Conservation (phyloP, 2,888 invertebrate genomes). For the Neelides folsomi region DNA sequence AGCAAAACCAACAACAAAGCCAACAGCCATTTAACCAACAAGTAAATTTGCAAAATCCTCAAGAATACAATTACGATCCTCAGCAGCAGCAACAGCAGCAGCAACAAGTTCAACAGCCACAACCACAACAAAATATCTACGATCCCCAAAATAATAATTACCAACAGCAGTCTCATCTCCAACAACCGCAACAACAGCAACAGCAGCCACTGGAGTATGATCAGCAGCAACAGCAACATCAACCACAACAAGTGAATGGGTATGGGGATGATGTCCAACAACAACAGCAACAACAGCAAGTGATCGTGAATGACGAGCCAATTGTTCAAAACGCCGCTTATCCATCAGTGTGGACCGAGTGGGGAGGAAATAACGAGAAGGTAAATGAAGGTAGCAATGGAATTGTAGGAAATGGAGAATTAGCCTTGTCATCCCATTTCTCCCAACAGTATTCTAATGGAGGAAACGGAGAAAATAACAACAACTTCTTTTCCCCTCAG, state of each 20-base stretch:
- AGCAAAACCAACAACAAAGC: not conserved
- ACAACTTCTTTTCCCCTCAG: not conserved
- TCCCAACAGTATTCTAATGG: not conserved
- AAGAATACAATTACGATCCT: not conserved
- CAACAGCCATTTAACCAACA: slow-evolving; percentile 5
- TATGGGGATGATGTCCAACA: not conserved
- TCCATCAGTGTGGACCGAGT: no score
- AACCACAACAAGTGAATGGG: slow-evolving; percentile 1
- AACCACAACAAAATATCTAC: slow-evolving; percentile 3
- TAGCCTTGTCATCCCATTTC: no score
- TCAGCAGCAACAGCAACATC: slow-evolving; percentile 5
- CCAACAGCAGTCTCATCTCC: slow-evolving; percentile 17
- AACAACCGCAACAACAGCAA: slow-evolving; percentile 10
- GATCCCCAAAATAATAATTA: slow-evolving; percentile 15
- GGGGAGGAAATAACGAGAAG: no score
- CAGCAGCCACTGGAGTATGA: slow-evolving; percentile 12
- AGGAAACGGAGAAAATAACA: not conserved
- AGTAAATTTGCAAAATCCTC: no score
- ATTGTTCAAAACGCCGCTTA: slow-evolving; percentile 21
- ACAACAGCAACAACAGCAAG: slow-evolving; percentile 26
- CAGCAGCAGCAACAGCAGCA: slow-evolving; percentile 37
- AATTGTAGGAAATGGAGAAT: no score
- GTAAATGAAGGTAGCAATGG: no score
- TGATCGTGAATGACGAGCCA: slow-evolving; percentile 33
- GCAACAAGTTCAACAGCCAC: slow-evolving; percentile 12